Conservation (phyloP, 2,113 vertebrate genomes). For the Pteropus alecto region DNA sequence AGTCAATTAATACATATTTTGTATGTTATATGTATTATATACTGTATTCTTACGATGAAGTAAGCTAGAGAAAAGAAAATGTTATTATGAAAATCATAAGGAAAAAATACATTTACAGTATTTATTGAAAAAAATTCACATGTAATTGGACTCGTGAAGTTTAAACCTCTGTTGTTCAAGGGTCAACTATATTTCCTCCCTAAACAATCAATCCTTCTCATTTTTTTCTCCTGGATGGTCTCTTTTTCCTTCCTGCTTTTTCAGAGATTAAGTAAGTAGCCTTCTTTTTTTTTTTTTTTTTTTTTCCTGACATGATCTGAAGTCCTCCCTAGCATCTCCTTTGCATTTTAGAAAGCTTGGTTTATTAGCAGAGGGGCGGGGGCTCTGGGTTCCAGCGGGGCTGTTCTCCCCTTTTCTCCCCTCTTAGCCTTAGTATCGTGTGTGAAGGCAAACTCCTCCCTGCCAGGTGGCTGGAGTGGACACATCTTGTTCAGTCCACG, state of each 20-base stretch:
- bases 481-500: background rate
- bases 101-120: background rate
- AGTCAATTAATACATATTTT: background rate
- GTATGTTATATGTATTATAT: background rate
- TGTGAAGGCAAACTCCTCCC: accelerated
- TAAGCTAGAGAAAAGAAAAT: background rate
- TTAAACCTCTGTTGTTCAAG: background rate
- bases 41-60: background rate
- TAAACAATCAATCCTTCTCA: background rate
- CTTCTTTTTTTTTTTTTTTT: too few relatives aligned
- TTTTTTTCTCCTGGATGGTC: background rate
- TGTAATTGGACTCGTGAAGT: background rate
- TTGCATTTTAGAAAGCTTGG: background rate
- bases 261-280: background rate
- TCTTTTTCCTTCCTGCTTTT: background rate
- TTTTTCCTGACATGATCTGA: background rate
- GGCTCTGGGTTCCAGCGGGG: background rate
- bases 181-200: background rate
- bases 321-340: background rate
- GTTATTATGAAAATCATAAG: background rate
- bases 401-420: background rate
- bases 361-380: background rate
- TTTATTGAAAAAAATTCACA: background rate
- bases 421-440: background rate
- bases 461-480: background rate